A percentile compares a stretch with the other conserved stretches of the same genome.
Conservation (phyloP, 2,888 invertebrate genomes). For the Pandemis corylana region DNA sequence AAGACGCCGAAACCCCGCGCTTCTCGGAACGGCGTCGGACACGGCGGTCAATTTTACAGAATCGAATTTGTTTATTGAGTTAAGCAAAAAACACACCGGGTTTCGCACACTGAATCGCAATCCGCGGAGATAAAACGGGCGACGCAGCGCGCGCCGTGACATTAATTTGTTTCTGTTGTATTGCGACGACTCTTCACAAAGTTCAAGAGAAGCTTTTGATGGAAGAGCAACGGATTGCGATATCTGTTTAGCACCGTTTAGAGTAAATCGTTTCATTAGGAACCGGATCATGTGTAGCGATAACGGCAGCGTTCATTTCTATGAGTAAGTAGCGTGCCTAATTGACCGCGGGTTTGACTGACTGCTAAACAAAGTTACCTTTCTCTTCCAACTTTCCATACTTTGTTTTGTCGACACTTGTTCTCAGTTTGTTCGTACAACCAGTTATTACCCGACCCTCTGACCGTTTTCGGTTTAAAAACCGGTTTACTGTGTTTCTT, state of each 20-base stretch:
- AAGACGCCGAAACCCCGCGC: slow-evolving; percentile 59
- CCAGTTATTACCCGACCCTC: slow-evolving; percentile 42
- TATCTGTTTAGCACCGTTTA: slow-evolving; percentile 15
- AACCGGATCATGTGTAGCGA: slow-evolving; percentile 30
- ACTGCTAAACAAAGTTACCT: slow-evolving; percentile 38
- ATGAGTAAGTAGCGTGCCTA: slow-evolving; percentile 31
- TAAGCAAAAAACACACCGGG: slow-evolving; percentile 38
- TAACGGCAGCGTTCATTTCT: slow-evolving; percentile 24
- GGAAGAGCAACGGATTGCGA: slow-evolving; percentile 20
- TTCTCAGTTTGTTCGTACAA: slow-evolving; percentile 34
- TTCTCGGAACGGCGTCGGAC: slow-evolving; percentile 55
- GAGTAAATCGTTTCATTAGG: slow-evolving; percentile 28
- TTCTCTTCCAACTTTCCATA: slow-evolving; percentile 41
- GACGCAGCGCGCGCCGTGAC: slow-evolving; percentile 30
- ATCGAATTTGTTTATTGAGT: slow-evolving; percentile 47
- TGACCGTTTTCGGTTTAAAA: slow-evolving; percentile 50
- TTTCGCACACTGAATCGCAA: slow-evolving; percentile 27
- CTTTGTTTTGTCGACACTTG: slow-evolving; percentile 36
- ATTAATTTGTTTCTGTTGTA: slow-evolving; percentile 21
- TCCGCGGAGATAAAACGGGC: slow-evolving; percentile 25
- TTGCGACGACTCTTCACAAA: slow-evolving; percentile 25
- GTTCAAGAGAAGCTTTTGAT: slow-evolving; percentile 27
- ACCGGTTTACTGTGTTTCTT: slow-evolving; percentile 59
- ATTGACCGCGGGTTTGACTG: slow-evolving; percentile 25
- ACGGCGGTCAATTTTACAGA: slow-evolving; percentile 44